Percentiles rank a stretch among this genome's conserved stretches.
phyloP scores from a whole-genome alignment of 2,113 vertebrate species.

The Catharus bicknelli region DNA sequence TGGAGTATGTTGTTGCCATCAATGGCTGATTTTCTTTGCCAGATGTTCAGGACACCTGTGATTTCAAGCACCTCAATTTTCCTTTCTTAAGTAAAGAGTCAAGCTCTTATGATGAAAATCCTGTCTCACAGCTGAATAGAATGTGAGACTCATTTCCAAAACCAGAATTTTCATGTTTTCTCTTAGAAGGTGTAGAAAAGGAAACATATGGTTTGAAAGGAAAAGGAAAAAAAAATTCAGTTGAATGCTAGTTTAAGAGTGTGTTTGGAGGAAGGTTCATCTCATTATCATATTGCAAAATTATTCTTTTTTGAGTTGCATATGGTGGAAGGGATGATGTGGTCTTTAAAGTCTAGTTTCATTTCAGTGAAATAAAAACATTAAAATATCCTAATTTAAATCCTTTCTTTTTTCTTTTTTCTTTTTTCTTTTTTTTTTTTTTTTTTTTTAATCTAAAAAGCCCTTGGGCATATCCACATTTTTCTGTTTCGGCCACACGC shows the following conservation, averaged over 20 bases:
- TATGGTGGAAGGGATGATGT: not conserved
- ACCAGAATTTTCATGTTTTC: not conserved
- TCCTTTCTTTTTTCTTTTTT: too few species aligned
- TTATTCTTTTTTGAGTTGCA: not conserved
- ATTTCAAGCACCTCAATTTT: not conserved
- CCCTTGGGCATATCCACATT: too few species aligned
- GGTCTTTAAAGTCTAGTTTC: not conserved
- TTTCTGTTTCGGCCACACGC: too few species aligned
- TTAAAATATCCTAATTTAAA: not conserved
- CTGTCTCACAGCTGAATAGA: not conserved
- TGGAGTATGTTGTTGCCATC: not conserved
- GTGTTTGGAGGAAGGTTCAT: not conserved
- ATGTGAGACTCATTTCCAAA: not conserved
- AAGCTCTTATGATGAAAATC: not conserved
- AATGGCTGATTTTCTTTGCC: not conserved
- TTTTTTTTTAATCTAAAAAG: not conserved
- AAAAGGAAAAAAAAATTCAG: not conserved
- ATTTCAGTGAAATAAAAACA: not conserved
- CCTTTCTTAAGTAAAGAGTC: not conserved
- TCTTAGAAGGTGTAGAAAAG: not conserved
- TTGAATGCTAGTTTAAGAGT: not conserved
- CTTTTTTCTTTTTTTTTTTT: too few species aligned
- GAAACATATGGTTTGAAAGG: not conserved
- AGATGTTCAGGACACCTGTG: not conserved
- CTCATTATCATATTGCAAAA: not conserved